These are phyloP conservation scores for Perca flavescens DNA, from an alignment of 2,113 vertebrate genomes.

Conservation along the genomic window DNA sequence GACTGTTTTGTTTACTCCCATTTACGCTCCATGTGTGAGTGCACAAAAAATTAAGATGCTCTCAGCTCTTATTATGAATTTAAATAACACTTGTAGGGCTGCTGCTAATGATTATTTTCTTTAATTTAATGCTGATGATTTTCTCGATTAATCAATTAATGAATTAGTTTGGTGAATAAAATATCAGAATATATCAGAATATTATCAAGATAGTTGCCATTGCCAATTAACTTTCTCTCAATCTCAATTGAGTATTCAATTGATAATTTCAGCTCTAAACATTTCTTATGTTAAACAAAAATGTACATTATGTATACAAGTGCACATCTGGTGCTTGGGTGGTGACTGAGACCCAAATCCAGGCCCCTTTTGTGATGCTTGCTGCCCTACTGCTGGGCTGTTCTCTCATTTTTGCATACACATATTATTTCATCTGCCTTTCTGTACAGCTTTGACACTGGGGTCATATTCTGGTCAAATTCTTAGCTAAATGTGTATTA, in stretches of 20 bases:
- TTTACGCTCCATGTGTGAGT: neutral
- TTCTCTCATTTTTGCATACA: neutral
- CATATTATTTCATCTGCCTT: neutral
- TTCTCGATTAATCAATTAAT: neutral
- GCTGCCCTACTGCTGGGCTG: too few species aligned
- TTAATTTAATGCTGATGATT: neutral
- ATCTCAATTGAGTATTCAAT: neutral
- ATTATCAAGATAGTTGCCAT: neutral
- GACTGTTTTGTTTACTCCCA: slow-evolving; percentile 25
- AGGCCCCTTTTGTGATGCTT: neutral
- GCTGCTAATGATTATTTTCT: neutral
- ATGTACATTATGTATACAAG: neutral
- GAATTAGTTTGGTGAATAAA: neutral
- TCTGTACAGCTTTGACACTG: neutral
- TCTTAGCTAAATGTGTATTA: neutral
- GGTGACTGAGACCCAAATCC: too few species aligned
- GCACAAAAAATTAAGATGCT: slow-evolving; percentile 1
- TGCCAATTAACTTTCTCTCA: neutral
- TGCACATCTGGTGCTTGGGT: neutral
- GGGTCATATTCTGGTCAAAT: neutral
- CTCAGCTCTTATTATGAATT: neutral
- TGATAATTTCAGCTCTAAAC: neutral
- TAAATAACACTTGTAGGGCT: neutral
- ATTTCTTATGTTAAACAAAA: neutral
- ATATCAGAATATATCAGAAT: neutral